These are phyloP conservation scores for Musca domestica DNA, from an alignment of 1,140 invertebrate genomes.

Conservation along the genomic window DNA sequence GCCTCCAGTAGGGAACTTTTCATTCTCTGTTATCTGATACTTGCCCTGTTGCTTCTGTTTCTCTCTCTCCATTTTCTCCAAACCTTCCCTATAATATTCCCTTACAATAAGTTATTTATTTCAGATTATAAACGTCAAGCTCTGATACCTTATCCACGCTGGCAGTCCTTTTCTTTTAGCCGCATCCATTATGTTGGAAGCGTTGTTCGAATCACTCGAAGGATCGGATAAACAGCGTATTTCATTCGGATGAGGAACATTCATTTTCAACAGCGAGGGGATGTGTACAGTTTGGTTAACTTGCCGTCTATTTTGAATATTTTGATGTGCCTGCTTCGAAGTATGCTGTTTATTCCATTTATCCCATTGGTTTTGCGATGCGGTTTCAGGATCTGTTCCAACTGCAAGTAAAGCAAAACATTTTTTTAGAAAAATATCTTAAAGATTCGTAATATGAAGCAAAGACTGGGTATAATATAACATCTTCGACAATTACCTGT, in stretches of 20 bases:
- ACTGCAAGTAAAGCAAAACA: too few relatives aligned
- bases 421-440: too few relatives aligned
- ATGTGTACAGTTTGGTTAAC: conserved; percentile 45
- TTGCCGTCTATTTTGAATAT: not conserved
- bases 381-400: too few relatives aligned
- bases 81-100: conserved; percentile 56
- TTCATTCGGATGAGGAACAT: conserved; percentile 49
- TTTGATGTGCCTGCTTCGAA: conserved; percentile 25
- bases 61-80: conserved; percentile 97
- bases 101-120: too few relatives aligned
- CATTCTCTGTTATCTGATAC: conserved; percentile 56
- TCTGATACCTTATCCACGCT: conserved; percentile 74
- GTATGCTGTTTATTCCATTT: conserved; percentile 25
- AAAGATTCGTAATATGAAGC: too few relatives aligned
- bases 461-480: too few relatives aligned
- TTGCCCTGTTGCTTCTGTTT: conserved; percentile 86
- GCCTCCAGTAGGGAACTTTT: not conserved
- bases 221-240: conserved; percentile 16
- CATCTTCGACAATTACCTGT: too few relatives aligned
- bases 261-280: conserved; percentile 45
- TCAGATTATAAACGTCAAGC: not conserved
- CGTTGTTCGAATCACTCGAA: conserved; percentile 1
- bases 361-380: conserved; percentile 31
- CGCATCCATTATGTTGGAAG: conserved; percentile 65
- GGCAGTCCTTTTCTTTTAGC: conserved; percentile 87